Evolutionary conservation across 2,888 invertebrate species (phyloP).

Genomic region (Octonoba sinensis): DNA sequence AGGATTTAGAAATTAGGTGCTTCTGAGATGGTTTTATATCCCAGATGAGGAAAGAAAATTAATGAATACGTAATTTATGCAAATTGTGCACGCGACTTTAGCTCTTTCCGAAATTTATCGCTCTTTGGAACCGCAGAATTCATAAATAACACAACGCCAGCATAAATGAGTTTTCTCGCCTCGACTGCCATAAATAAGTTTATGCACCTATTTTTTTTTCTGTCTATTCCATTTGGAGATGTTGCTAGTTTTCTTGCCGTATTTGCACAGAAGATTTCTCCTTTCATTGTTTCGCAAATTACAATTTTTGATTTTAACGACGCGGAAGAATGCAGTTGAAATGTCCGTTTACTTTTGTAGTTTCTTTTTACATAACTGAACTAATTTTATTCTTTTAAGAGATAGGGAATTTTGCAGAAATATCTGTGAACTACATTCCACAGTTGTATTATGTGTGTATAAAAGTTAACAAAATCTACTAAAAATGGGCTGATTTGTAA

Average conservation of each 20-base stretch:
- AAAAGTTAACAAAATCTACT: too few species aligned
- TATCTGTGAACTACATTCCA: too few species aligned
- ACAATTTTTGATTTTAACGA: too few species aligned
- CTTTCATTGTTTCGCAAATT: background rate
- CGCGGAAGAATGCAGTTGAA: too few species aligned
- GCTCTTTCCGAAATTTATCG: slow-evolving; percentile 6
- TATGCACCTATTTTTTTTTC: slow-evolving; percentile 5
- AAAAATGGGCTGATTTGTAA: too few species aligned
- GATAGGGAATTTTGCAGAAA: too few species aligned
- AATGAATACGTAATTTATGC: slow-evolving; percentile 61
- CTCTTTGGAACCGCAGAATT: slow-evolving; percentile 24
- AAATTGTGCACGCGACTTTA: slow-evolving; percentile 50
- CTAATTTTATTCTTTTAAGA: too few species aligned
- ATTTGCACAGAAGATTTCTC: background rate
- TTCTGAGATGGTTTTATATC: slow-evolving; percentile 41
- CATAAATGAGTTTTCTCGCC: slow-evolving; percentile 52
- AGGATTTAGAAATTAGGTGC: slow-evolving; percentile 25
- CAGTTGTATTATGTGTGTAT: too few species aligned
- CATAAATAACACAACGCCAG: slow-evolving; percentile 52
- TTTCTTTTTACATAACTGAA: too few species aligned
- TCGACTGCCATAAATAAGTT: slow-evolving; percentile 17
- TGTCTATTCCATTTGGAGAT: slow-evolving; percentile 6
- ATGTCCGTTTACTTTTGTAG: too few species aligned
- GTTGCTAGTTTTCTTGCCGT: background rate
- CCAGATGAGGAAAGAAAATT: slow-evolving; percentile 55